These are phyloP conservation scores for Meandrusa payeni DNA, from an alignment of 2,888 invertebrate species.

Conservation along the genomic window DNA sequence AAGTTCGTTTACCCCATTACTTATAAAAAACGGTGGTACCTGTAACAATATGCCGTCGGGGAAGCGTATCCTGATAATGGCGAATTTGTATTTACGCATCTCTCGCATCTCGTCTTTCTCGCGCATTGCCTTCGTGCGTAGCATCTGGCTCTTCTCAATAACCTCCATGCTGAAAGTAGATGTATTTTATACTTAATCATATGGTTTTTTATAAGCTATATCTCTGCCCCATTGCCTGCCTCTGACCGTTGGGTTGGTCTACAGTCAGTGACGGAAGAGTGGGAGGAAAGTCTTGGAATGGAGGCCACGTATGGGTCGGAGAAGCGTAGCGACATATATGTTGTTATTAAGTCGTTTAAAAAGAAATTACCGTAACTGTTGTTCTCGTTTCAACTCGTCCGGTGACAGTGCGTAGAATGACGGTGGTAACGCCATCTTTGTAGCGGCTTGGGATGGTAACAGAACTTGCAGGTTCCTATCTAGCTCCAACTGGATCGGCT, in stretches of 20 bases:
- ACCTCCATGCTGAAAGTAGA: constrained; percentile 82
- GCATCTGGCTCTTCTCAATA: constrained; percentile 89
- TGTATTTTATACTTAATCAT: too few relatives aligned
- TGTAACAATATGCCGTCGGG: constrained; percentile 92
- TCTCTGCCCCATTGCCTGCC: too few relatives aligned
- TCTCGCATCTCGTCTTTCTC: constrained; percentile 92
- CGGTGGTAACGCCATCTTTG: constrained; percentile 86
- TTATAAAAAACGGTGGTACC: too few relatives aligned
- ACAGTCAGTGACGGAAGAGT: too few relatives aligned
- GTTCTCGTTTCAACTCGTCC: constrained; percentile 92
- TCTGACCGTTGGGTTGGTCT: too few relatives aligned
- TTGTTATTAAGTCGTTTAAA: too few relatives aligned
- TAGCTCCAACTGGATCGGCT: constrained; percentile 91
- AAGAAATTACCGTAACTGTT: constrained; percentile 82
- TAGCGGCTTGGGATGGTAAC: constrained; percentile 88
- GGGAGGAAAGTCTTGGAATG: too few relatives aligned
- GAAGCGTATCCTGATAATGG: constrained; percentile 92
- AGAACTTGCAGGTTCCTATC: constrained; percentile 94
- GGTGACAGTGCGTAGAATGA: constrained; percentile 91
- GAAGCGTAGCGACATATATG: too few relatives aligned
- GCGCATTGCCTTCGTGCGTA: constrained; percentile 97
- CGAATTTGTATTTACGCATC: constrained; percentile 91
- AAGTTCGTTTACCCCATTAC: too few relatives aligned
- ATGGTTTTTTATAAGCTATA: too few relatives aligned
- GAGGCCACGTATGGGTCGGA: too few relatives aligned